Evolutionary conservation across 2,888 invertebrate species (phyloP).

Genomic region (Tipula helvola): DNA sequence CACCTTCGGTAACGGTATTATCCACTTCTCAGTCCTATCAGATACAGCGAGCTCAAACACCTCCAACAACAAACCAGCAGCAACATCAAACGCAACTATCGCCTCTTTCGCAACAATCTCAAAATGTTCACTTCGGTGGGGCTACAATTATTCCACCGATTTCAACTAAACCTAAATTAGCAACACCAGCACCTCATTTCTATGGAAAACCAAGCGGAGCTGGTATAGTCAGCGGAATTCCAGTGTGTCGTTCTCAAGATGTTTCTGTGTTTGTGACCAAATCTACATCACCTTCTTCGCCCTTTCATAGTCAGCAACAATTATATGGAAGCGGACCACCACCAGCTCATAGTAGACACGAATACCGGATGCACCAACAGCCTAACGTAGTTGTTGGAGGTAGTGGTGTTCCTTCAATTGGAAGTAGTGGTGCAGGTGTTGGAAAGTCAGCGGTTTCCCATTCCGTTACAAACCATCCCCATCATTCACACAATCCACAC

Average conservation of each 20-base stretch:
- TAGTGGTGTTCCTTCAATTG: not conserved
- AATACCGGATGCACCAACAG: slow-evolving; percentile 36
- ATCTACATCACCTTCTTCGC: slow-evolving; percentile 36
- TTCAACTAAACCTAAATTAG: slow-evolving; percentile 49
- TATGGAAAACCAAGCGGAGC: slow-evolving; percentile 30
- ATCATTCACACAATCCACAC: slow-evolving; percentile 21
- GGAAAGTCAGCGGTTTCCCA: slow-evolving; percentile 17
- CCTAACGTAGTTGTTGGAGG: slow-evolving; percentile 10
- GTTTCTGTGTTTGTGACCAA: slow-evolving; percentile 35
- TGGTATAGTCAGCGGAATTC: slow-evolving; percentile 44
- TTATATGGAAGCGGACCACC: slow-evolving; percentile 40
- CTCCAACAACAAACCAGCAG: slow-evolving; percentile 18
- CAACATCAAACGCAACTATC: slow-evolving; percentile 20
- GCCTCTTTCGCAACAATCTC: slow-evolving; percentile 15
- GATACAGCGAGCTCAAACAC: not conserved
- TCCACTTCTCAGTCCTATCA: slow-evolving; percentile 15
- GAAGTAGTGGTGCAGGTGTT: not conserved
- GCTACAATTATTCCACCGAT: slow-evolving; percentile 21
- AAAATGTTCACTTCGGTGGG: slow-evolving; percentile 18
- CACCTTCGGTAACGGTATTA: slow-evolving; percentile 27
- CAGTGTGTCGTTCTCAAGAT: slow-evolving; percentile 38
- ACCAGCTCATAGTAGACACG: slow-evolving; percentile 42
- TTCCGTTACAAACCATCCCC: slow-evolving; percentile 41
- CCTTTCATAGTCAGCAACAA: slow-evolving; percentile 20
- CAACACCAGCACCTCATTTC: slow-evolving; percentile 44